Evolutionary conservation across 2,113 vertebrate species (phyloP), one percentile per base, ranked within the genome.

Genomic region (Boleophthalmus pectinirostris): DNA sequence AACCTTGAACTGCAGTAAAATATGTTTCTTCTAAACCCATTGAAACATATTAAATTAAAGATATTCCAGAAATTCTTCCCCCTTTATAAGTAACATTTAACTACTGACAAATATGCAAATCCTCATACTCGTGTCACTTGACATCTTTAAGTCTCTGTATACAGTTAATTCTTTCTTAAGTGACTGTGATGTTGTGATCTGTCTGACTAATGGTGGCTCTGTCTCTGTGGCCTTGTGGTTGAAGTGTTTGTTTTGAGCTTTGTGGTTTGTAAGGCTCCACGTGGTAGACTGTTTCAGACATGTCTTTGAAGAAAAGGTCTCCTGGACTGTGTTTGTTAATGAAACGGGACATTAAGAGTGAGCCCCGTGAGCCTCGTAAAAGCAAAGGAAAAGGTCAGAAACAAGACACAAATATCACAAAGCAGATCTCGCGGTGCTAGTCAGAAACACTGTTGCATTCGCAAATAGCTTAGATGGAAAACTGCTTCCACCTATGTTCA

Each of bases 91-190:
- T 73, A 74, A 83, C 75, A 43, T 43, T 8, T 77, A 82, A 46
- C 56, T 71, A 49, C 72, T 75, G 53, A 66, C 46, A 82, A 84
- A 70, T 70, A 45, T 51, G 66, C 66, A 68, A 77, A 75, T 74
- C 81, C 85, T 86, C 70, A 77, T 84, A 84, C 63, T 5, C 68
- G 58, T 46, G 64, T 81, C 67, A 75, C 66, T 60, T 83, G 78
- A 78, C 65, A 66, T 46, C 60, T 82, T 68, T 68, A 83, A 73
- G 71, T 24, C 77, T 78, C n/a, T 79, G 77, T 88, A 84, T 73
- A 66, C 70, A 78, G 73, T 70, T 88, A 77, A 77, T 87, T 84
- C 80, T 80, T 76, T 73, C 78, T 67, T 66, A 82, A 77, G 77
- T 33, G 25, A 78, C 35, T 61, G 73, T 69, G 80, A 57, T 69